phyloP scores from a whole-genome alignment of 2,113 vertebrate genomes.

The Alligator sinensis region DNA sequence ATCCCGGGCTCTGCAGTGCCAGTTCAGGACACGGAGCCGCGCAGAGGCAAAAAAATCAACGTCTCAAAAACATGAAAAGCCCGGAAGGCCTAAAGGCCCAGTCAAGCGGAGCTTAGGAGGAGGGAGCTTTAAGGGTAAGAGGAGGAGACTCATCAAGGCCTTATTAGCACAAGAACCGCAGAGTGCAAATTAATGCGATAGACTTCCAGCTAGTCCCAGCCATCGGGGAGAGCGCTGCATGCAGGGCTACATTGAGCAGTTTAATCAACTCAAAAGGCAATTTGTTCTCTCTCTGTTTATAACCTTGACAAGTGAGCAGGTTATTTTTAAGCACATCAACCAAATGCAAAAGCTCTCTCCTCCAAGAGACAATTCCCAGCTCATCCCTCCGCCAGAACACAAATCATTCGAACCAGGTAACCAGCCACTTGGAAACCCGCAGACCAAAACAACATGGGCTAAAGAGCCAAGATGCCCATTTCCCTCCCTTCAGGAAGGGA shows the following conservation, averaged over 20 bases:
- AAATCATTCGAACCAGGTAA: background rate
- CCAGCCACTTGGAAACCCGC: background rate
- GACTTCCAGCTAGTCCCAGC: conserved; percentile 3
- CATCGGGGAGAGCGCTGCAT: background rate
- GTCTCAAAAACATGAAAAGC: conserved; percentile 25
- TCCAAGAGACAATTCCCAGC: conserved; percentile 20
- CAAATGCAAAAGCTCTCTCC: background rate
- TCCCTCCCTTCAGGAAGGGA: background rate
- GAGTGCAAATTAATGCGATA: conserved; percentile 42
- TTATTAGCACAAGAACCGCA: conserved; percentile 55
- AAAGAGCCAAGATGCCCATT: background rate
- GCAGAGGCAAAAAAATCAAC: conserved; percentile 7
- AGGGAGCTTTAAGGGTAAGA: background rate
- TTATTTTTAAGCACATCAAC: conserved; percentile 68
- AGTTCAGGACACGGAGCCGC: background rate
- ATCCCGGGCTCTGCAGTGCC: background rate
- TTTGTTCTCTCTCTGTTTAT: conserved; percentile 71
- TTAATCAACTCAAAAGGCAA: conserved; percentile 75
- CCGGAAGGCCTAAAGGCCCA: background rate
- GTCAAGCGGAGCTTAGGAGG: background rate
- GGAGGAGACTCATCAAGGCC: conserved; percentile 63
- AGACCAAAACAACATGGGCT: background rate
- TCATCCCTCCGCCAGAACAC: background rate
- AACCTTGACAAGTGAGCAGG: conserved; percentile 68
- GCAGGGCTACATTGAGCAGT: conserved; percentile 47